phyloP scores from a whole-genome alignment of 2,797 vertebrate genomes.

The Anguilla obscura region DNA sequence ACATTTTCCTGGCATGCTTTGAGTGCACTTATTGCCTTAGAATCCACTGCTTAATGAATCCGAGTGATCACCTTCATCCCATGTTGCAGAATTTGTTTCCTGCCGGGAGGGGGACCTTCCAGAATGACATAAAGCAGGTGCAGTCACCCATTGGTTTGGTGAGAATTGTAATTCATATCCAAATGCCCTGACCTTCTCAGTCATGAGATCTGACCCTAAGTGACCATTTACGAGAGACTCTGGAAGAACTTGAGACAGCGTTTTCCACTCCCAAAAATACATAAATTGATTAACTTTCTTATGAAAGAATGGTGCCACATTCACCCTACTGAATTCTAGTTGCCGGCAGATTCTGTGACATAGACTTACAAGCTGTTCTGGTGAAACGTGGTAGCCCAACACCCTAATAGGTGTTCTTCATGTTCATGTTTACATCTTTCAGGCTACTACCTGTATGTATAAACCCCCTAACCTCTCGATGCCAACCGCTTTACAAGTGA shows the following conservation, averaged over 20 bases:
- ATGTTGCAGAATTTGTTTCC: too few species aligned
- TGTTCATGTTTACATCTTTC: not conserved
- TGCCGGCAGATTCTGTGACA: not conserved
- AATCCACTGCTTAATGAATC: too few species aligned
- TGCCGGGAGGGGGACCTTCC: too few species aligned
- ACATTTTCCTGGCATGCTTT: too few species aligned
- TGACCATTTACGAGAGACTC: not conserved
- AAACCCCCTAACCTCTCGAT: not conserved
- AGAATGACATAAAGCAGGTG: not conserved
- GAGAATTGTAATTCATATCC: not conserved
- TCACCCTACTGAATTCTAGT: not conserved
- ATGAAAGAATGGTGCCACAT: not conserved
- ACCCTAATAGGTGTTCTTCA: not conserved
- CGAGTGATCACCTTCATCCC: too few species aligned
- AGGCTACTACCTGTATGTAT: not conserved
- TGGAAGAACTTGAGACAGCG: not conserved
- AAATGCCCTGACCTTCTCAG: not conserved
- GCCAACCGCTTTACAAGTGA: not conserved
- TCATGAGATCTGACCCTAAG: not conserved
- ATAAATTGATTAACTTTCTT: not conserved
- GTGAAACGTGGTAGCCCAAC: not conserved
- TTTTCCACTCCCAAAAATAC: not conserved
- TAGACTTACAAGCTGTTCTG: not conserved
- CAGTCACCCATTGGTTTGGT: not conserved
- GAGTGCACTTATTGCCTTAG: too few species aligned